Conservation (phyloP, 2,888 invertebrate genomes). For the Euclidia mi region DNA sequence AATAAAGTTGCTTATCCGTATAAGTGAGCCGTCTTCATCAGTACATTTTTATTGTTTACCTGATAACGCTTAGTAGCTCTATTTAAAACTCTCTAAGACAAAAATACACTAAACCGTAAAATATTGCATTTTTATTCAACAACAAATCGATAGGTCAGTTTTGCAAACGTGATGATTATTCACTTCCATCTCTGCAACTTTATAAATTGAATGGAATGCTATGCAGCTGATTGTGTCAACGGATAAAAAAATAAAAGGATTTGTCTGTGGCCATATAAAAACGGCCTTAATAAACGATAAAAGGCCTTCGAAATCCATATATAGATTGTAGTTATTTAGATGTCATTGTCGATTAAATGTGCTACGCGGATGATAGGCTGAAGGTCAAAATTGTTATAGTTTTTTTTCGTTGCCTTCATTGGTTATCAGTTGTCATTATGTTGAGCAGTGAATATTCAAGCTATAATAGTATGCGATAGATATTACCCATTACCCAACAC, state of each 20-base stretch:
- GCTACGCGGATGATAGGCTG: background rate
- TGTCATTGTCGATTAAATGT: constrained; percentile 5
- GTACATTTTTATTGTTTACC: background rate
- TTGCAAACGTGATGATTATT: background rate
- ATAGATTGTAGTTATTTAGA: constrained; percentile 13
- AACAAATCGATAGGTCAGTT: background rate
- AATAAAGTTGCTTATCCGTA: background rate
- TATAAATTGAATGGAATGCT: background rate
- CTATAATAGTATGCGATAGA: too few relatives aligned
- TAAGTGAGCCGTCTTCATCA: background rate
- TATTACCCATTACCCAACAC: too few relatives aligned
- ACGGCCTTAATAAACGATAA: background rate
- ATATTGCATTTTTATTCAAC: background rate
- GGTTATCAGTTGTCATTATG: too few relatives aligned
- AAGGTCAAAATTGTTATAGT: constrained; percentile 4
- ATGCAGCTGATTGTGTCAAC: background rate
- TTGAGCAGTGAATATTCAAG: background rate
- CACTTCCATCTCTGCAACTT: background rate
- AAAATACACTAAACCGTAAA: background rate
- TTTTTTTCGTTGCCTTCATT: background rate
- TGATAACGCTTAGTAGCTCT: background rate
- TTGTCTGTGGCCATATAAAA: background rate
- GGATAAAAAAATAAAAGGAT: background rate
- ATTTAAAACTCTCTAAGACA: background rate
- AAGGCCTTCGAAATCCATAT: constrained; percentile 1